Evolutionary conservation across 1,140 invertebrate genomes (phyloP), one percentile per base, ranked within the genome.

Genomic region (Ceratina australensis): DNA sequence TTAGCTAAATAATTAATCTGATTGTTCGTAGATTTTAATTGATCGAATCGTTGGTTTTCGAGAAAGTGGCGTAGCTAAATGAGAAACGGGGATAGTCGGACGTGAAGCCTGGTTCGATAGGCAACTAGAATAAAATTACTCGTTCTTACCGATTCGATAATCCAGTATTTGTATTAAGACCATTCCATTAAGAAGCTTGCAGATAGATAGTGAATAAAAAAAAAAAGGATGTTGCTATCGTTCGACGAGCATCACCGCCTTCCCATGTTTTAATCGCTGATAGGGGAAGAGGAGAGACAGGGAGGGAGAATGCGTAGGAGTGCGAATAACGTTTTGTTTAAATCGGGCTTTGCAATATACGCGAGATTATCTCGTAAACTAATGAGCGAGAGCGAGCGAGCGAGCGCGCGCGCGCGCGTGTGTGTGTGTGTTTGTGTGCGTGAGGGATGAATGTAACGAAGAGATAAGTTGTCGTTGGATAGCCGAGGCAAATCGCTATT

Each of bases 401-500:
- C 20, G 42, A 60, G 56, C 20, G 42, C 20, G 56, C 4, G 28
- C 0, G 28, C 15, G 52, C 15, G 12, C 22, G 28, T 0, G 56
- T 28, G 24, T 16, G 24, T 1, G 15, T 2, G 13, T 0, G 22
- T 12, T 16, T 13, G 22, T 49, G 22, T n/a, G 16, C 47, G 20
- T 26, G n/a, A 42, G 20, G 61, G 52, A 52, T 50, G 22, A 59
- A 22, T 18, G 56, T 26, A 28, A 59, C 22, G 42, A 54, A 54
- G 33, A 42, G 10, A 42, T 10, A 10, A 59, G 33, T 80, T 66
- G 26, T 68, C 56, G 54, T 77, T 88, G 86, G 65, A 85, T 85
- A 87, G 82, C 79, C 75, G 74, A 82, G 63, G 83, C 79, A 60
- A 88, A 86, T 88, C 79, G 81, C 61, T 80, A 68, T 81, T 82